Base-by-base conservation (phyloP, 2,113 vertebrate species). In the Ascaphus truei region DNA sequence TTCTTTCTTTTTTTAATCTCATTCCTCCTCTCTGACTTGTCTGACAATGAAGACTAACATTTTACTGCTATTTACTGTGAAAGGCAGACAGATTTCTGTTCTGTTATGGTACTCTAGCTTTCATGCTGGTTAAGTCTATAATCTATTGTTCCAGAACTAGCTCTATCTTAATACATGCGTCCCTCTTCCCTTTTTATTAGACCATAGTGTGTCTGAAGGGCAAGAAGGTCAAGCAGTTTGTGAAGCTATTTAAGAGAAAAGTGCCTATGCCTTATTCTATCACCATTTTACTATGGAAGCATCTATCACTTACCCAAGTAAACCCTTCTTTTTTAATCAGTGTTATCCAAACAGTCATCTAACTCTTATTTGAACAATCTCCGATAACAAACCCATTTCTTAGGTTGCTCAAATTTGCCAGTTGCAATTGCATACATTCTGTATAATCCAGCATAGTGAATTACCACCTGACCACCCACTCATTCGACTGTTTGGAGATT, bases 401-500 rank as follows among this genome's bases (percentile, higher is more conserved):
- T n/a, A n/a, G n/a, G n/a, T n/a, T n/a, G n/a, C n/a, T 47, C 2
- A 9, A n/a, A 2, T 47, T 47, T 47, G 2, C 20, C 7, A 22
- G 20, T 20, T 47, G n/a, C 20, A 47, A 11, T 22, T 22, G 20
- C 43, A 20, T 47, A 47, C 20, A 47, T 47, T 47, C 43, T 47
- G 13, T 8, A 47, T 22, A 22, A 47, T 33, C 29, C 31, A 63
- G 43, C 9, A 33, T 10, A 33, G 62, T 29, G 51, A 56, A 23
- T 31, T 29, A 29, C 36, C 23, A 15, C 26, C 9, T 15, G 31
- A 56, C 41, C 34, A 57, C 11, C 23, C 45, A 31, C 55, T 68
- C 30, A 20, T 27, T 68, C 41, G 41, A n/a, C 27, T 68, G 27
- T 58, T 68, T 36, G 9, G 55, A 58, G 53, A 68, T 68, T 50